Base-by-base conservation (phyloP, 2,113 vertebrate species). In the Sterna hirundo region DNA sequence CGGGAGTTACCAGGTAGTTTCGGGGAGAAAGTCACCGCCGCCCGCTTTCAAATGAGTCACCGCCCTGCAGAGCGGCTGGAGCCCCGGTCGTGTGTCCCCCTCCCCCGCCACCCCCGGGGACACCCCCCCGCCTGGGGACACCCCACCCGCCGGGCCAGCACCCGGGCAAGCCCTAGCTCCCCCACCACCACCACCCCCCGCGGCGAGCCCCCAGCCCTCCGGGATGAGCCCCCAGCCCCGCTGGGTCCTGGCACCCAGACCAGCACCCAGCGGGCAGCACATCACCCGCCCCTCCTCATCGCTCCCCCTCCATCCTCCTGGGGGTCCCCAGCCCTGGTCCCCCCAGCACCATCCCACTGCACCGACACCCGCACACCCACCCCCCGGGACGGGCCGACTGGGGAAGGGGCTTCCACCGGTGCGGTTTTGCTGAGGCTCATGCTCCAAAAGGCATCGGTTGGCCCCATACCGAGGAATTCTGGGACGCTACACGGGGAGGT, bases 351-450 rank as follows among this genome's bases (percentile, higher is more conserved):
- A 15, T 51, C 76, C 82, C 34, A 4, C 66, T 5, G 30, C 32
- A 6, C 44, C 42, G 10, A 40, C 40, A 11, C 40, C 40, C 40
- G 11, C 40, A 11, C 65, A 5, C 22, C 30, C 44, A 16, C 44
- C 7, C 12, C 29, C 69, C 15, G 13, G 55, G 82, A 68, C 60
- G 86, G 78, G 64, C n/a, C 16, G 18, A 7, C 44, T 51, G 87
- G 64, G 84, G 74, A 93, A 85, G 96, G 83, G 83, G 51, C 72
- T 87, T 74, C 10, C 15, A 18, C 68, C 54, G 4, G 44, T 2
- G 65, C 77, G 15, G 78, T 95, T 94, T 94, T 96, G 93, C 94
- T 96, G 96, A 93, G n/a, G 68, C 92, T 94, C 75, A 94, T 44
- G 93, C 92, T 92, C 68, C 23, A 12, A 14, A n/a, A 87, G 8